Conservation (phyloP, 1,140 invertebrate genomes). For the Eurytemora carolleeae region DNA sequence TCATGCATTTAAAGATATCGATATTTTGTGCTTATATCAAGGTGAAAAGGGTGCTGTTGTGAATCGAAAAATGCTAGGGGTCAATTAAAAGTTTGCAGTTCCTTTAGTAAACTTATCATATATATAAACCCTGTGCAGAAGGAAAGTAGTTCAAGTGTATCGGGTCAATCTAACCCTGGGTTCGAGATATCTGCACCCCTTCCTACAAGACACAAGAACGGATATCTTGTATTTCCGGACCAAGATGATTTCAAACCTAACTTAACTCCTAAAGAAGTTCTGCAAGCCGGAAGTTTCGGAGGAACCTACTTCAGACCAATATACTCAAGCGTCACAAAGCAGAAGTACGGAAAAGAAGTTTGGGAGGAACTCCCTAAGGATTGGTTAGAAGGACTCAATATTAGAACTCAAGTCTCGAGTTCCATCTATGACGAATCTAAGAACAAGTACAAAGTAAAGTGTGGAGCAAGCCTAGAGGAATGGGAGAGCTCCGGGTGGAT, state of each 20-base stretch:
- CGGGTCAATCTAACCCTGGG: too few species aligned
- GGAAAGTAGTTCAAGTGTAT: too few species aligned
- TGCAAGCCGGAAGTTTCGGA: constrained; percentile 18
- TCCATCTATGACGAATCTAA: constrained; percentile 16
- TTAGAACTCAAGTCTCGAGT: constrained; percentile 15
- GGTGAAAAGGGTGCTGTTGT: too few species aligned
- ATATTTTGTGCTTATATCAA: too few species aligned
- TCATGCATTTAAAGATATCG: too few species aligned
- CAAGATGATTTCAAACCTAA: constrained; percentile 16
- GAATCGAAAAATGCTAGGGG: too few species aligned
- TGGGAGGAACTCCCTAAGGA: constrained; percentile 18
- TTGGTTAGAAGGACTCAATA: constrained; percentile 16
- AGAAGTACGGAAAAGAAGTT: constrained; percentile 14
- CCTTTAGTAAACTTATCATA: too few species aligned
- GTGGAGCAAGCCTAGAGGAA: constrained; percentile 17
- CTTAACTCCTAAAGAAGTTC: constrained; percentile 16
- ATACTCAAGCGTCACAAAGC: constrained; percentile 16
- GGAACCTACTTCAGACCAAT: constrained; percentile 19
- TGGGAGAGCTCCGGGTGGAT: constrained; percentile 19
- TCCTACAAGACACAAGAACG: not conserved
- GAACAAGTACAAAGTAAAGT: constrained; percentile 17
- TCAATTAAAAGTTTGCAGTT: too few species aligned
- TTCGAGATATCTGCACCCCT: not conserved
- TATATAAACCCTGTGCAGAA: too few species aligned
- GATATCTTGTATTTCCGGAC: constrained; percentile 15